These are phyloP conservation scores for Dipodomys stephensi DNA, from an alignment of 2,113 vertebrate genomes.

Conservation along the genomic window DNA sequence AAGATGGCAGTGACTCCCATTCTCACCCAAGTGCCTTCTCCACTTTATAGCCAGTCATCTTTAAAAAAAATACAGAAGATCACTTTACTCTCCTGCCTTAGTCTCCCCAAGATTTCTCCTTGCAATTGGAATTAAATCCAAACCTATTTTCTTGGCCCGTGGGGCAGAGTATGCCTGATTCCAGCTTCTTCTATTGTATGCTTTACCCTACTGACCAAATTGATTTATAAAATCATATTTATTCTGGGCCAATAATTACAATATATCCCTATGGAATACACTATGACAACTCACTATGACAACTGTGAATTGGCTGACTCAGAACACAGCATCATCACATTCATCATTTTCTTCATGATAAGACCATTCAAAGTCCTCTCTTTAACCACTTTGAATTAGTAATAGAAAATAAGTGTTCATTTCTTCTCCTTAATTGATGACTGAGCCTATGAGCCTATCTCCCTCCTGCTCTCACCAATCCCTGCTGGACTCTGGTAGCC, in stretches of 20 bases:
- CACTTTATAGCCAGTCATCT: background rate
- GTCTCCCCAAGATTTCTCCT: background rate
- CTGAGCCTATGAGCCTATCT: background rate
- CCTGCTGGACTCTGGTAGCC: background rate
- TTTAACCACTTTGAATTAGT: background rate
- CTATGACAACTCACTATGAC: too few species aligned
- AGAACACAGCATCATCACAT: too few species aligned
- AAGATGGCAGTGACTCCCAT: background rate
- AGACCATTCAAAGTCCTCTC: too few species aligned
- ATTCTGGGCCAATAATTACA: too few species aligned
- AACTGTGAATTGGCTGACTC: too few species aligned
- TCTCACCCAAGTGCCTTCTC: background rate
- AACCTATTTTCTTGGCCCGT: background rate
- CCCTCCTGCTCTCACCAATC: background rate
- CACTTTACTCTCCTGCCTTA: background rate
- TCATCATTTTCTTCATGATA: too few species aligned
- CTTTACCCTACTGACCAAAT: background rate
- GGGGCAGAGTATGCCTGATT: too few species aligned
- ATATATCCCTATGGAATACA: too few species aligned
- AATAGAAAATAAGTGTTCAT: background rate
- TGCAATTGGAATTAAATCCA: background rate
- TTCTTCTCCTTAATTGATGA: too few species aligned
- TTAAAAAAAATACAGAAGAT: background rate
- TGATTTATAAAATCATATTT: background rate
- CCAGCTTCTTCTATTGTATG: background rate